A percentile compares a stretch with the other conserved stretches of the same genome.
These are phyloP conservation scores for Subacronicta megacephala DNA, from an alignment of 2,888 invertebrate genomes.

Conservation along the genomic window DNA sequence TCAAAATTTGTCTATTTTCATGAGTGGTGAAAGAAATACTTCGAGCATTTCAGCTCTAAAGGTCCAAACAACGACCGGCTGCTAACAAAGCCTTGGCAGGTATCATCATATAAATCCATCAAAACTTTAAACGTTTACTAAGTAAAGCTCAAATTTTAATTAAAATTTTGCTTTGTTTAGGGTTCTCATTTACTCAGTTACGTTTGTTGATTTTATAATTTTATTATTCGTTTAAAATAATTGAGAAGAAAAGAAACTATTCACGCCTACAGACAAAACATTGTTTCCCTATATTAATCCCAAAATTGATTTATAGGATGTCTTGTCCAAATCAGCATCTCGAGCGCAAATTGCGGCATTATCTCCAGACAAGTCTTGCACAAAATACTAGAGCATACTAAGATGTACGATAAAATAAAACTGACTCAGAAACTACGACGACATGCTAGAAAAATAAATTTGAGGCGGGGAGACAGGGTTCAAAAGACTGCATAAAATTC, in stretches of 20 bases:
- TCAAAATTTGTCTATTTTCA: slow-evolving; percentile 63
- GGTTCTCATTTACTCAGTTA: slow-evolving; percentile 25
- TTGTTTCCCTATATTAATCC: neutral
- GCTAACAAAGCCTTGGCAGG: slow-evolving; percentile 59
- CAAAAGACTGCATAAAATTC: slow-evolving; percentile 69
- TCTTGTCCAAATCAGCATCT: neutral
- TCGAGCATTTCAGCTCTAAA: slow-evolving; percentile 55
- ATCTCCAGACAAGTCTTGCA: slow-evolving; percentile 22
- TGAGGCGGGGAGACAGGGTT: slow-evolving; percentile 49
- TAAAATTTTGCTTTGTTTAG: slow-evolving; percentile 48
- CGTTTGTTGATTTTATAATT: slow-evolving; percentile 17
- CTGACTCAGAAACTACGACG: slow-evolving; percentile 28
- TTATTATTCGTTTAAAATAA: neutral
- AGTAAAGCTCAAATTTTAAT: slow-evolving; percentile 40
- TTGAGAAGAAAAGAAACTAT: slow-evolving; percentile 6
- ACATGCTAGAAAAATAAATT: slow-evolving; percentile 50
- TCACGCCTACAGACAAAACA: neutral
- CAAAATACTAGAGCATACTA: slow-evolving; percentile 27
- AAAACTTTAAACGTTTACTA: slow-evolving; percentile 41
- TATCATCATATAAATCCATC: slow-evolving; percentile 61
- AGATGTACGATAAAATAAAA: slow-evolving; percentile 39
- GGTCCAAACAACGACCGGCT: slow-evolving; percentile 50
- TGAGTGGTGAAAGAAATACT: slow-evolving; percentile 48
- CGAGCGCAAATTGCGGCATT: slow-evolving; percentile 20
- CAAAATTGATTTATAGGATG: neutral